Evolutionary conservation across 2,113 vertebrate genomes (phyloP), one percentile per base, ranked within the genome.

Genomic region (Melanerpes formicivorus): DNA sequence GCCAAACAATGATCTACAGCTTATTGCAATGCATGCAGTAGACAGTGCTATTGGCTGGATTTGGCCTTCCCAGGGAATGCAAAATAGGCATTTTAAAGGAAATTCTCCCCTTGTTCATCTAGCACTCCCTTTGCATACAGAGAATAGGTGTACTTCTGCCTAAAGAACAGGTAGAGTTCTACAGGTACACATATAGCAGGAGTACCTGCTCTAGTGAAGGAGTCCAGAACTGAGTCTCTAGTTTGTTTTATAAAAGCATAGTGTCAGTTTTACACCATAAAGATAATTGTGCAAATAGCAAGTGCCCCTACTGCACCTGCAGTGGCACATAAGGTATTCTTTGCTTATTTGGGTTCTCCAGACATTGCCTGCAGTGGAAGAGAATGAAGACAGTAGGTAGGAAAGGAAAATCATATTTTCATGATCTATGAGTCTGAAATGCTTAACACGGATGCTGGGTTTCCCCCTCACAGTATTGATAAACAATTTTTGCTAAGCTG

Each of bases 381-480:
- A 84, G 19, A 79, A 69, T 40, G 46, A 14, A 59, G 40, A 11
- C 11, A 64, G 34, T 1, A 78, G 26, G 10, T 10, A 54, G 48
- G 82, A 80, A 74, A 73, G 42, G 23, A 82, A 66, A 87, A 60
- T 26, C 10, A 59, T n/a, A 40, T 40, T 70, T n/a, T 70, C 32
- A n/a, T 11, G 80, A 18, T 59, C 48, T 63, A 8, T 25, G 67
- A 74, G 26, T 26, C 32, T 90, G 62, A 75, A 90, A 84, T 37
- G 23, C 18, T 3, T 59, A 27, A 54, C 2, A 74, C 22, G 14
- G 40, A 37, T 18, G 42, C 6, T 34, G 66, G 3, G 1, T 3
- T 54, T 9, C 7, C 23, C 17, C 4, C 1, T 11, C 4, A 5
- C 25, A 4, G 1, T 25, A 67, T 4, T 37, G 52, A 6, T 2